Base-by-base conservation (phyloP, 2,888 invertebrate genomes). In the Ophonus ardosiacus region DNA sequence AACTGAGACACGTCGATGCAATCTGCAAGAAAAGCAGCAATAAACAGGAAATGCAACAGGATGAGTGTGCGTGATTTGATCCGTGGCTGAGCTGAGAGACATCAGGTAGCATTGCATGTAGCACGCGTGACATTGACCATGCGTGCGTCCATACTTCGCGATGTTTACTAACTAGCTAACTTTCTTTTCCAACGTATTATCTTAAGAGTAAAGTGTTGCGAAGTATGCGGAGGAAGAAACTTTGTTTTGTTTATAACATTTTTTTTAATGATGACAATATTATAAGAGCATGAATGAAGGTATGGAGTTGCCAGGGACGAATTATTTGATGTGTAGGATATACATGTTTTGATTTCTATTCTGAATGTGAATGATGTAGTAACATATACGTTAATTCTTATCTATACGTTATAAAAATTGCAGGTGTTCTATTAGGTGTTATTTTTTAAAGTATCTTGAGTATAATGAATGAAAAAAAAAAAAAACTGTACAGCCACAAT, bases 41-140 rank as follows among this genome's bases (percentile, higher is more conserved):
- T 24, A 63, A 63, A 63, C 63, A 63, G 63, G 63, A 63, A 63
- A 63, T 63, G 24, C 63, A 63, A 63, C 63, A 63, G 63, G 63
- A 63, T 63, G 63, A 24, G 4, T 18, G 63, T 63, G 63, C 63
- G 63, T 63, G 63, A 63, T 63, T 63, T 63, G 63, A 63, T 63
- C 63, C 24, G 24, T 8, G 13, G 8, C 61, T 17, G 31, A 31
- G 8, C 61, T 17, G 31, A 31, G 31, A 31, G 21, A 2, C 61
- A 18, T 13, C 31, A 63, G 21, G 63, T 63, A 63, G 24, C 21
- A 24, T 24, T 24, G 24, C 31, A 31, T 63, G 63, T 63, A n/a
- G 63, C 63, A 24, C n/a, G 61, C 61, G 61, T 18, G 61, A 63
- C 63, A 63, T 63, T 63, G 63, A 24, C 63, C 63, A 63, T 63